Percentiles rank a stretch among this genome's conserved stretches.
Conservation (phyloP, 2,888 invertebrate genomes). For the Kuschelorhynchus macadamiae region DNA sequence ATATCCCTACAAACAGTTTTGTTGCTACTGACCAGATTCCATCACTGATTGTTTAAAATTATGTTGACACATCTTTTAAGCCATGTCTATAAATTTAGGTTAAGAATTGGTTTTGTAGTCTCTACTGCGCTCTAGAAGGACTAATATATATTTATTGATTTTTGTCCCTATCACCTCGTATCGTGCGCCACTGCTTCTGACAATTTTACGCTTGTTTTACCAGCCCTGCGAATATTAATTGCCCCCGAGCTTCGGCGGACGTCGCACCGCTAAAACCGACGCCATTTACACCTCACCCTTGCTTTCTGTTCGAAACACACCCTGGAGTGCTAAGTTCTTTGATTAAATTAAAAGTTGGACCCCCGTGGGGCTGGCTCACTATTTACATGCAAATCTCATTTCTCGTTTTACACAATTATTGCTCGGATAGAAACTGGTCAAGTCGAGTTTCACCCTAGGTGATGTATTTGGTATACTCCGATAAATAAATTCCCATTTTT, state of each 20-base stretch:
- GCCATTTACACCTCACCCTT: conserved; percentile 68
- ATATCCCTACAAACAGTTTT: too few relatives aligned
- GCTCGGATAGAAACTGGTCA: conserved; percentile 27
- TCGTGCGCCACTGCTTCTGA: conserved; percentile 11
- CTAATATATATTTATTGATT: too few relatives aligned
- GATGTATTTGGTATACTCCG: not conserved
- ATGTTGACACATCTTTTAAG: too few relatives aligned
- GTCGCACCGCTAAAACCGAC: conserved; percentile 65
- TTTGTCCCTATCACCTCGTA: too few relatives aligned
- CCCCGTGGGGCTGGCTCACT: conserved; percentile 63
- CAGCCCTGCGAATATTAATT: conserved; percentile 64
- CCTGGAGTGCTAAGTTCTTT: conserved; percentile 70
- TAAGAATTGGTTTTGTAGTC: too few relatives aligned
- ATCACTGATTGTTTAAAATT: too few relatives aligned
- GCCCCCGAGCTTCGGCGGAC: conserved; percentile 62
- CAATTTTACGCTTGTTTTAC: conserved; percentile 35
- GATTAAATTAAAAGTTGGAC: conserved; percentile 71
- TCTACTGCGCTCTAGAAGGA: too few relatives aligned
- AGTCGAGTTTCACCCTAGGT: not conserved
- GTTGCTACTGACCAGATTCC: too few relatives aligned
- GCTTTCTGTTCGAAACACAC: conserved; percentile 63
- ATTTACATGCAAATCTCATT: conserved; percentile 69
- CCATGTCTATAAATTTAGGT: too few relatives aligned
- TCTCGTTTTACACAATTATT: conserved; percentile 66
- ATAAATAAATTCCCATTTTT: too few relatives aligned